Conservation (phyloP, 2,113 vertebrate genomes). For the Colistium nudipinnis region DNA sequence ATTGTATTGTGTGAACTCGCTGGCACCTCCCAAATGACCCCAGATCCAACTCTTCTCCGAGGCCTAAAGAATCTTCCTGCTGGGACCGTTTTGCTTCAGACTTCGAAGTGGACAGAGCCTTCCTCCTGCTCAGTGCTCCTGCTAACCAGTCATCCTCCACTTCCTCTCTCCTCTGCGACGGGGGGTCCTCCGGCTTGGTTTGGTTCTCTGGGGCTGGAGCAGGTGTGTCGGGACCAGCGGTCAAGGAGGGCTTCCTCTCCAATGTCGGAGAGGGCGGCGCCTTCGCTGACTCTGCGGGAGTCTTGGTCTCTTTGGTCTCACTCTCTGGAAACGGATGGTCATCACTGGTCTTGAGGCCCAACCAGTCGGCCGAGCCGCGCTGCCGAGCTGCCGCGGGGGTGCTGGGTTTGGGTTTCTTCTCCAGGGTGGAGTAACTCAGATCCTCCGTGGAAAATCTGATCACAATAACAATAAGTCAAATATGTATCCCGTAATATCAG, state of each 20-base stretch:
- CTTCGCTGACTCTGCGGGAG: conserved; percentile 22
- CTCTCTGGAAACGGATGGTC: conserved; percentile 21
- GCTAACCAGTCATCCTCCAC: conserved; percentile 84
- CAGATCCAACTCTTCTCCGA: conserved; percentile 26
- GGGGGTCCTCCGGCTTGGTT: conserved; percentile 32
- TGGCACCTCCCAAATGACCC: conserved; percentile 59
- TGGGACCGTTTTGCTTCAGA: conserved; percentile 53
- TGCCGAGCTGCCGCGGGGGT: conserved; percentile 48
- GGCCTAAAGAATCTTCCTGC: conserved; percentile 40
- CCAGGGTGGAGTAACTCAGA: conserved; percentile 65
- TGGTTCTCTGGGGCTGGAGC: conserved; percentile 19
- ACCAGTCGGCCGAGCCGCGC: conserved; percentile 82
- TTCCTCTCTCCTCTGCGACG: conserved; percentile 33
- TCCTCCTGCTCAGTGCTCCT: conserved; percentile 82
- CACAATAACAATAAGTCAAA: background rate
- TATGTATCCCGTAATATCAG: background rate
- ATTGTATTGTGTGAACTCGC: background rate
- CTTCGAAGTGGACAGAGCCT: conserved; percentile 54
- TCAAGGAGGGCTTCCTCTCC: conserved; percentile 45
- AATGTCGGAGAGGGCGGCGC: conserved; percentile 34
- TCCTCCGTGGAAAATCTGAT: conserved; percentile 86
- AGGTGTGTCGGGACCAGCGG: conserved; percentile 4
- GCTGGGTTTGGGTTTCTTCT: conserved; percentile 72
- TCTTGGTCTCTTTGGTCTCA: conserved; percentile 32
- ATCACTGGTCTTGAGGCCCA: conserved; percentile 84